Evolutionary conservation across 2,797 vertebrate genomes (phyloP).

Genomic region (Acanthopagrus latus): DNA sequence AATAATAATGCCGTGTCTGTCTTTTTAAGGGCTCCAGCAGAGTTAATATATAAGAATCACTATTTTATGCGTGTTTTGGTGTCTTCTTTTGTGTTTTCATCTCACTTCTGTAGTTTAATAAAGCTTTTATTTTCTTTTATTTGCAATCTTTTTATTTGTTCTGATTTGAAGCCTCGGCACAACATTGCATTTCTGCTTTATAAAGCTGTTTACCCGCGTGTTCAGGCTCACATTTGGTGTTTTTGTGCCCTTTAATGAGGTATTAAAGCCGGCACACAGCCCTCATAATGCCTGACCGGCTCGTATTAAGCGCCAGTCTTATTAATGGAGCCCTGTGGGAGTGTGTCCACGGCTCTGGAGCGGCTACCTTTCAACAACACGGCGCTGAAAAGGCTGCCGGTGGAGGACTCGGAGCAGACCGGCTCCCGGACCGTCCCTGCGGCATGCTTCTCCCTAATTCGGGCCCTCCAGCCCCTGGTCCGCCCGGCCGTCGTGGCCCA

Average conservation of each 20-base stretch:
- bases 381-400: conserved; percentile 84
- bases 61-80: not conserved
- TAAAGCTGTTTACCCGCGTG: too few relatives aligned
- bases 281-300: not conserved
- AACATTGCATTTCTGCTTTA: too few relatives aligned
- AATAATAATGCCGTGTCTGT: not conserved
- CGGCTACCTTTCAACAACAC: conserved; percentile 86
- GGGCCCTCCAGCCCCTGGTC: conserved; percentile 77
- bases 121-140: not conserved
- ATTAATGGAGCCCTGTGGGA: conserved; percentile 48
- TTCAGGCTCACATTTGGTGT: not conserved
- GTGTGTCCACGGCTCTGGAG: conserved; percentile 59
- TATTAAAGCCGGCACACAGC: too few relatives aligned
- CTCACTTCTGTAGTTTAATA: not conserved
- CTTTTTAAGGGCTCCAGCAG: not conserved
- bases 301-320: not conserved
- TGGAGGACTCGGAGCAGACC: conserved; percentile 78
- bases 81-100: not conserved
- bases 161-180: too few relatives aligned
- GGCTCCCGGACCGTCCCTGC: conserved; percentile 82
- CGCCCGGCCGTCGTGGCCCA: conserved; percentile 84
- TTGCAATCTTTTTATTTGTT: not conserved
- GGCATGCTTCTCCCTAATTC: conserved; percentile 87
- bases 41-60: not conserved
- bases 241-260: not conserved